These are phyloP conservation scores for Loripinus fragilis DNA, from an alignment of 2,888 invertebrate genomes.

Conservation along the genomic window DNA sequence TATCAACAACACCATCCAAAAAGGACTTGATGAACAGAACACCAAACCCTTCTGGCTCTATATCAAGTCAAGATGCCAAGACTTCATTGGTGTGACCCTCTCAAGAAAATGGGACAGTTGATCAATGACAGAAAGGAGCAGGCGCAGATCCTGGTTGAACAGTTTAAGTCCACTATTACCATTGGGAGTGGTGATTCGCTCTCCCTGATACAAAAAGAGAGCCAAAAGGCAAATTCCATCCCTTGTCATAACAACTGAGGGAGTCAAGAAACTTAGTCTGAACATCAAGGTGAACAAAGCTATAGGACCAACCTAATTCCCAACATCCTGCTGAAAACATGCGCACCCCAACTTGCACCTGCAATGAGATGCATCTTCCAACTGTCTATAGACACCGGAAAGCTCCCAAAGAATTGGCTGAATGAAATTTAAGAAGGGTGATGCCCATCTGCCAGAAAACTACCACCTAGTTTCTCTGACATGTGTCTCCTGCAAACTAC, in stretches of 20 bases:
- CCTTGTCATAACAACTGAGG: conserved; percentile 1
- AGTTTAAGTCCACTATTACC: conserved; percentile 46
- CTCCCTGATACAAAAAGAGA: conserved; percentile 17
- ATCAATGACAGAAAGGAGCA: conserved; percentile 34
- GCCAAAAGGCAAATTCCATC: not conserved
- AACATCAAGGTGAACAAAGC: conserved; percentile 47
- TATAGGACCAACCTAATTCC: conserved; percentile 40
- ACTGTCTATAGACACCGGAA: conserved; percentile 27
- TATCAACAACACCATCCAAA: too few relatives aligned
- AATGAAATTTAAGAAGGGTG: conserved; percentile 46
- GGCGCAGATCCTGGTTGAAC: conserved; percentile 30
- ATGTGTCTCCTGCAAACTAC: conserved; percentile 43
- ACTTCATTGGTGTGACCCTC: conserved; percentile 23
- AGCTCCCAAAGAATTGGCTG: conserved; percentile 24
- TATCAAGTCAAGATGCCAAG: conserved; percentile 31
- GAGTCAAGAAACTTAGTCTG: conserved; percentile 18
- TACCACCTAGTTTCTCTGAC: conserved; percentile 52
- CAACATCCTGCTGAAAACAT: conserved; percentile 34
- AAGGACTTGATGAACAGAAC: too few relatives aligned
- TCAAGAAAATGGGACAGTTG: conserved; percentile 40
- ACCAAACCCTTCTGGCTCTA: conserved; percentile 33
- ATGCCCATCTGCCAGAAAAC: conserved; percentile 36
- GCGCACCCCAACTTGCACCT: conserved; percentile 36
- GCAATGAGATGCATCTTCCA: conserved; percentile 32
- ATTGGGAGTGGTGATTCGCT: conserved; percentile 6